Evolutionary conservation across 2,888 invertebrate species (phyloP).

Genomic region (Cheilosia soror): DNA sequence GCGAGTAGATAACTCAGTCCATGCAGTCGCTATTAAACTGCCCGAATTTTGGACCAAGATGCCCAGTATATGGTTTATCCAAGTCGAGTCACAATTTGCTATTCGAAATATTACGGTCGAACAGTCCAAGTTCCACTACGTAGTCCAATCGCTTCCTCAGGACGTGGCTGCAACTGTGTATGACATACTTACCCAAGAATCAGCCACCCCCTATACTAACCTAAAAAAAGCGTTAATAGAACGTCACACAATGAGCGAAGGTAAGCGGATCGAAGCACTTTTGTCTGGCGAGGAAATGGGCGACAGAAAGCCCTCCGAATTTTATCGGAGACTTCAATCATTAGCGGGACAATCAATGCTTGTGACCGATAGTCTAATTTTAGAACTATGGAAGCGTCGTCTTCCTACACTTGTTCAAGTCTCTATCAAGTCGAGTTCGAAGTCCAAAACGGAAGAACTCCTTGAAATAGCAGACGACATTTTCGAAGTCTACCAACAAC

Average conservation of each 20-base stretch:
- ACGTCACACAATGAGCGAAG: slow-evolving; percentile 10
- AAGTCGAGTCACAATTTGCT: slow-evolving; percentile 8
- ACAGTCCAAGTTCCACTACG: slow-evolving; percentile 6
- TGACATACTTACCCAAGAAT: background rate
- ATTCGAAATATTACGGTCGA: background rate
- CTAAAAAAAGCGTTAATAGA: slow-evolving; percentile 16
- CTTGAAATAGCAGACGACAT: slow-evolving; percentile 4
- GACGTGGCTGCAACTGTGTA: slow-evolving; percentile 7
- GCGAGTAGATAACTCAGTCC: background rate
- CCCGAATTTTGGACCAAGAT: slow-evolving; percentile 13
- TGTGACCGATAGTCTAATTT: slow-evolving; percentile 15
- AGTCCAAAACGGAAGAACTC: background rate
- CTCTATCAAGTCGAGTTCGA: slow-evolving; percentile 19
- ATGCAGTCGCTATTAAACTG: slow-evolving; percentile 10
- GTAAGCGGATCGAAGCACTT: background rate
- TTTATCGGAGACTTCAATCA: slow-evolving; percentile 4
- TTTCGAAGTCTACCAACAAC: slow-evolving; percentile 14
- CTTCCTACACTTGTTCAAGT: slow-evolving; percentile 34
- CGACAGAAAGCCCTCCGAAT: slow-evolving; percentile 11
- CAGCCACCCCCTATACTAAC: slow-evolving; percentile 2
- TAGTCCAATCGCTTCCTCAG: slow-evolving; percentile 7
- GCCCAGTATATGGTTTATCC: slow-evolving; percentile 11
- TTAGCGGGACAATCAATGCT: slow-evolving; percentile 29
- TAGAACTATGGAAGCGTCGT: slow-evolving; percentile 17
- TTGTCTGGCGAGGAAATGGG: slow-evolving; percentile 19